Percentiles rank a stretch among this genome's conserved stretches.
phyloP scores from a whole-genome alignment of 2,797 vertebrate species.

The Oophaga sylvatica region DNA sequence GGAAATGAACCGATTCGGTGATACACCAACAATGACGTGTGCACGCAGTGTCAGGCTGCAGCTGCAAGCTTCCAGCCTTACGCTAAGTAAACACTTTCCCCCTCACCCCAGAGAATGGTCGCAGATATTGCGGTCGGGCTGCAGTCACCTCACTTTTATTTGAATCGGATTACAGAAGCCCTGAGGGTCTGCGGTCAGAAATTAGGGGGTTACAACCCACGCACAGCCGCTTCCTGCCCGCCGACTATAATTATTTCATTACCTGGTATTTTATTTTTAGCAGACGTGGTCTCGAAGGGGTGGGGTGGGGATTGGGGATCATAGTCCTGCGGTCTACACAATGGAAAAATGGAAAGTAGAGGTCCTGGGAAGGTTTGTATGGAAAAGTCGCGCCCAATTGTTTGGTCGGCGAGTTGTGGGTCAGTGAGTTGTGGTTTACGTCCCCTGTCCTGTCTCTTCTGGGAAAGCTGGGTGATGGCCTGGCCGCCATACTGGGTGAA shows the following conservation, averaged over 20 bases:
- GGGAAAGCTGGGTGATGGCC: neutral
- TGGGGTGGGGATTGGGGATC: neutral
- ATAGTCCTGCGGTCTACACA: neutral
- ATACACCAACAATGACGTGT: slow-evolving; percentile 7
- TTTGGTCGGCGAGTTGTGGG: neutral
- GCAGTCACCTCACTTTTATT: neutral
- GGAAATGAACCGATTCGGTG: neutral
- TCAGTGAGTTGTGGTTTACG: neutral
- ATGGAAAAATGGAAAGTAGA: neutral
- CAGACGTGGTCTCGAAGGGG: neutral
- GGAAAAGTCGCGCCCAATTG: neutral
- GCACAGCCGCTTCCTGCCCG: slow-evolving; percentile 18
- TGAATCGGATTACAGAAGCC: slow-evolving; percentile 14
- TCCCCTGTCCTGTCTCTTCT: neutral
- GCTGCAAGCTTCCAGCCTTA: neutral
- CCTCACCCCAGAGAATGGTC: neutral
- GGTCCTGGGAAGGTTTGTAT: neutral
- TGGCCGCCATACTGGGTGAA: neutral
- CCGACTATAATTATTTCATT: slow-evolving; percentile 12
- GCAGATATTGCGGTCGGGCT: neutral
- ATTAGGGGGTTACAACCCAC: neutral
- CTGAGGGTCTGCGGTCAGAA: neutral
- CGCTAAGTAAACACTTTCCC: slow-evolving; percentile 9
- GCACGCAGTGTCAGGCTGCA: neutral
- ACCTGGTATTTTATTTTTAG: slow-evolving; percentile 28